Conservation (phyloP, 2,888 invertebrate species). For the Apodemia hepburni region DNA sequence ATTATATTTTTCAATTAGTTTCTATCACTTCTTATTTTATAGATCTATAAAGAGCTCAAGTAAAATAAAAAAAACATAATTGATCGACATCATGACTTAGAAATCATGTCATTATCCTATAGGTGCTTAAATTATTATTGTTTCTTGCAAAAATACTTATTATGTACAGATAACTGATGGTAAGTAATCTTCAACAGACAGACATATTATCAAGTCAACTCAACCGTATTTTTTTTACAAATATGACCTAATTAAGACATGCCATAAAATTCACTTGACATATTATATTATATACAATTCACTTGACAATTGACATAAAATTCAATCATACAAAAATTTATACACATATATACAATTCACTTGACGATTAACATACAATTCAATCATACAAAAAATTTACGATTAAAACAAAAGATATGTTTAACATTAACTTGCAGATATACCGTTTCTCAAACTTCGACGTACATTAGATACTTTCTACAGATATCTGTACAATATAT, state of each 20-base stretch:
- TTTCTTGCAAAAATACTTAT: neutral
- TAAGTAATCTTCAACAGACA: neutral
- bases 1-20: neutral
- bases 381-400: too few species aligned
- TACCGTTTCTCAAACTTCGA: slow-evolving; percentile 39
- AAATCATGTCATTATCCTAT: slow-evolving; percentile 1
- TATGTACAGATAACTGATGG: neutral
- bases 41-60: slow-evolving; percentile 27
- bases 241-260: too few species aligned
- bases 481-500: slow-evolving; percentile 46
- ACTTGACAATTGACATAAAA: too few species aligned
- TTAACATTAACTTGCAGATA: too few species aligned
- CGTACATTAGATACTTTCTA: slow-evolving; percentile 51
- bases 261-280: too few species aligned
- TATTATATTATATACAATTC: too few species aligned
- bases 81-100: neutral
- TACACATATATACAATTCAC: too few species aligned
- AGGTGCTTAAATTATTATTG: slow-evolving; percentile 11
- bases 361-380: neutral
- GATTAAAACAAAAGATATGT: neutral
- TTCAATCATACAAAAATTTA: too few species aligned
- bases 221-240: neutral
- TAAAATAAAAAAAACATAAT: slow-evolving; percentile 23
- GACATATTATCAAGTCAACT: neutral
- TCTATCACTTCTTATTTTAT: neutral